A percentile compares a stretch with the other conserved stretches of the same genome.
These are phyloP conservation scores for Xanthia icteritia DNA, from an alignment of 2,888 invertebrate genomes.

Conservation along the genomic window DNA sequence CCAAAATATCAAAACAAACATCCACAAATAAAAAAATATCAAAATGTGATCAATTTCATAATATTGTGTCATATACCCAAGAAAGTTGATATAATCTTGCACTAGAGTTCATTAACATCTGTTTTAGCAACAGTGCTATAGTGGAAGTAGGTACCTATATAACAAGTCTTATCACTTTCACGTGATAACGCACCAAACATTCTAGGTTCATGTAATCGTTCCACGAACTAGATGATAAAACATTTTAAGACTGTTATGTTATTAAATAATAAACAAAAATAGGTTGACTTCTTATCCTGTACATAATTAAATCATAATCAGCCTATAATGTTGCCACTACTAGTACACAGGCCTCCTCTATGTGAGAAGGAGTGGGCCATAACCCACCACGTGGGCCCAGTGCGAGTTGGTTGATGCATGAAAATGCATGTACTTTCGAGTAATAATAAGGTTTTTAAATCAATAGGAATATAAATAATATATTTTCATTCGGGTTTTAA, in stretches of 20 bases:
- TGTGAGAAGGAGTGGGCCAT: background rate
- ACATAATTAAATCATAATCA: background rate
- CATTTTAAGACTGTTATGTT: slow-evolving; percentile 28
- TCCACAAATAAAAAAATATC: background rate
- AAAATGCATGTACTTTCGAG: too few relatives aligned
- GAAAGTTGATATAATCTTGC: slow-evolving; percentile 44
- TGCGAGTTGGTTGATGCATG: background rate
- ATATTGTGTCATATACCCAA: slow-evolving; percentile 24
- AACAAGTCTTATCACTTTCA: slow-evolving; percentile 49
- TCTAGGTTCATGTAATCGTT: slow-evolving; percentile 35
- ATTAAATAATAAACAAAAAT: slow-evolving; percentile 22
- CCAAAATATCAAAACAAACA: background rate
- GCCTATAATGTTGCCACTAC: background rate
- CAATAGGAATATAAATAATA: too few relatives aligned
- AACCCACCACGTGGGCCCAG: background rate
- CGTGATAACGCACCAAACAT: slow-evolving; percentile 46
- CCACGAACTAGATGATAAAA: slow-evolving; percentile 29
- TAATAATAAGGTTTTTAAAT: too few relatives aligned
- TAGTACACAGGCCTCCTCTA: background rate
- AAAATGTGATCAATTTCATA: slow-evolving; percentile 19
- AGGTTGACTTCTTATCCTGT: background rate
- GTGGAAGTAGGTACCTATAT: slow-evolving; percentile 5
- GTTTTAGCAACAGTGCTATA: slow-evolving; percentile 37
- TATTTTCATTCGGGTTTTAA: too few relatives aligned
- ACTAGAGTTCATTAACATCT: slow-evolving; percentile 47